Conservation (phyloP, 2,797 vertebrate genomes). For the Rhabdophis nuchalis region DNA sequence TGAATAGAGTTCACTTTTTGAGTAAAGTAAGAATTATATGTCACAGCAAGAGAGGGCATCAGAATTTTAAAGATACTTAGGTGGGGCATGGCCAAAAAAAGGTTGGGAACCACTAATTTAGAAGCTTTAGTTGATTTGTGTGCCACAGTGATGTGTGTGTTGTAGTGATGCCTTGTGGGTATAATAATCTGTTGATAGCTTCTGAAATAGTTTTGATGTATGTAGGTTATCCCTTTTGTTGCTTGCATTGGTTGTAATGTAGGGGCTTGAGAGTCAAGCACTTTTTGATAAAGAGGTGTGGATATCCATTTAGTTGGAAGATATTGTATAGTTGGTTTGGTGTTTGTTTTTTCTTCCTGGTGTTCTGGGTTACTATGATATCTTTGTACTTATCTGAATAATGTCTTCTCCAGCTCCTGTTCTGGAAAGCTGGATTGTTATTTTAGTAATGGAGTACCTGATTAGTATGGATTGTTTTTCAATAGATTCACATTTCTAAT, state of each 20-base stretch:
- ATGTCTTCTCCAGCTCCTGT: background rate
- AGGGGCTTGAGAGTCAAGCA: background rate
- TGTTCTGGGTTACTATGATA: background rate
- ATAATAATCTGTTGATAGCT: background rate
- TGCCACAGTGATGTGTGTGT: background rate
- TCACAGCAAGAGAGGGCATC: no score
- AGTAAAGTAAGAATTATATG: no score
- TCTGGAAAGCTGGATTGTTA: background rate
- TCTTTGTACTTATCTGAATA: background rate
- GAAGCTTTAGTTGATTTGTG: background rate
- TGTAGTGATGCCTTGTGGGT: background rate
- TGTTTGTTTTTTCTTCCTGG: no score
- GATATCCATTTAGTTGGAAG: no score
- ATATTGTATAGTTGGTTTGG: no score
- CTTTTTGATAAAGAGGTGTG: no score
- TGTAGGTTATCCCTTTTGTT: background rate
- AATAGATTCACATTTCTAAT: background rate
- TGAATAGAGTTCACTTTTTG: no score
- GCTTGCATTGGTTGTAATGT: background rate
- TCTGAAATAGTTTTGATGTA: background rate
- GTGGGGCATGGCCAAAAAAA: no score
- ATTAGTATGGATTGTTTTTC: background rate
- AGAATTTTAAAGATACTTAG: no score
- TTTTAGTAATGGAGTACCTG: background rate
- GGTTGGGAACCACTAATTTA: background rate